These are phyloP conservation scores for Sphaerophoria rueppellii DNA, from an alignment of 2,888 invertebrate genomes.

Conservation along the genomic window DNA sequence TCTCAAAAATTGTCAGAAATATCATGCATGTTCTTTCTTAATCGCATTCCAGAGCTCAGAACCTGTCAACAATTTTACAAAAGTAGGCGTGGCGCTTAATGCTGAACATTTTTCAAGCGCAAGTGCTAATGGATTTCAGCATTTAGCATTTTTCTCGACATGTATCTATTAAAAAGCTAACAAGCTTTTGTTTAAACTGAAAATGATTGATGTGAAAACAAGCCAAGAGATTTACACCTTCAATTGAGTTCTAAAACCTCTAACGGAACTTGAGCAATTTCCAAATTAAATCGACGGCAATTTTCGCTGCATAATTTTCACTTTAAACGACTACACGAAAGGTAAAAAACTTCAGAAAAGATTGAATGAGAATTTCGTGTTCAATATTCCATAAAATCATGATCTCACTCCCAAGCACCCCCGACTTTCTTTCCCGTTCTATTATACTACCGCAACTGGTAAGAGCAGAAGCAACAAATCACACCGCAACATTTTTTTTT, in stretches of 20 bases:
- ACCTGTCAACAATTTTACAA: too few relatives aligned
- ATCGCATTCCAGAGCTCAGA: too few relatives aligned
- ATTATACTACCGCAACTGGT: constrained; percentile 41
- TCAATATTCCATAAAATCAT: constrained; percentile 55
- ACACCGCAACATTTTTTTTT: neutral
- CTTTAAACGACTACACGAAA: constrained; percentile 37
- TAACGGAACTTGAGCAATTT: constrained; percentile 48
- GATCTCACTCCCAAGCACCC: constrained; percentile 19
- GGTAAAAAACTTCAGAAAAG: constrained; percentile 8
- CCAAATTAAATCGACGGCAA: constrained; percentile 33
- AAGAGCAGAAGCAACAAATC: constrained; percentile 43
- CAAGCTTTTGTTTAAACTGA: neutral
- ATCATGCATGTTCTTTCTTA: too few relatives aligned
- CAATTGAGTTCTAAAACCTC: constrained; percentile 1
- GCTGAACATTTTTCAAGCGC: too few relatives aligned
- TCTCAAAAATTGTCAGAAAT: too few relatives aligned
- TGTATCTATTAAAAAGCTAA: neutral
- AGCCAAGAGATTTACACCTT: constrained; percentile 3
- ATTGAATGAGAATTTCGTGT: constrained; percentile 68
- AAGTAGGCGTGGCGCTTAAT: too few relatives aligned
- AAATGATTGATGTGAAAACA: constrained; percentile 1
- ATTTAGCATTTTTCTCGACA: too few relatives aligned
- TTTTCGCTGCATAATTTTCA: constrained; percentile 63
- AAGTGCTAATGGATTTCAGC: too few relatives aligned
- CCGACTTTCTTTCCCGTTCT: constrained; percentile 12